Evolutionary conservation across 2,797 vertebrate species (phyloP), one percentile per base, ranked within the genome.

Genomic region (Diglossa cyanea): DNA sequence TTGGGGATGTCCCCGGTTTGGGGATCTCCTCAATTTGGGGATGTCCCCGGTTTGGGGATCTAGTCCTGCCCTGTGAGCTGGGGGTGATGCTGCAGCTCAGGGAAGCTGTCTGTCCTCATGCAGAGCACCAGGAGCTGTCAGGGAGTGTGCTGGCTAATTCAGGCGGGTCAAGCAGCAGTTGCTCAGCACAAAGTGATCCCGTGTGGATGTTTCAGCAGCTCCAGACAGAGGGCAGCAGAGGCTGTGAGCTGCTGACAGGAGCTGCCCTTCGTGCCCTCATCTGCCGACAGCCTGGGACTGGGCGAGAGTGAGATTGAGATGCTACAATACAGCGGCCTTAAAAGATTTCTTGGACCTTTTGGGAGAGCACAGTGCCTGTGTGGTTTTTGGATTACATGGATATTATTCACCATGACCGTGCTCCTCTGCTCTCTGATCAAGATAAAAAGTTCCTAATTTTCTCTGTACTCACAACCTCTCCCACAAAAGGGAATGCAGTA

Each of bases 191-290:
- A 3, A 11, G 6, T 2, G 6, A 16, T 13, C 11, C 33, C 1
- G 0, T 8, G 18, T 6, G 6, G 0, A 0, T 40, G 2, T 55
- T 55, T 31, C 58, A 37, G 60, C 80, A 40, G 47, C 26, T 30
- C 66, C 0, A 55, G 93, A 93, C 0, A 55, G 93, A 93, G 93
- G 94, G 94, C 94, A 92, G 84, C 91, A 95, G 55, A 92, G 51
- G 19, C 40, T 60, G 14, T 2, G 33, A 7, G n/a, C 2, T 14
- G 48, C 45, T 68, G 20, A 39, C 26, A 23, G 65, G 62, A 39
- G 26, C 57, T 6, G 11, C 33, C 23, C 66, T 28, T 9, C 13
- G 2, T 39, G 4, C 20, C 67, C 28, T 63, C 48, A 2, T 60
- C 62, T 53, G 30, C 68, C 2, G 8, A 15, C 61, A 61, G 24